phyloP scores from a whole-genome alignment of 2,113 vertebrate species.

The Azemiops feae region DNA sequence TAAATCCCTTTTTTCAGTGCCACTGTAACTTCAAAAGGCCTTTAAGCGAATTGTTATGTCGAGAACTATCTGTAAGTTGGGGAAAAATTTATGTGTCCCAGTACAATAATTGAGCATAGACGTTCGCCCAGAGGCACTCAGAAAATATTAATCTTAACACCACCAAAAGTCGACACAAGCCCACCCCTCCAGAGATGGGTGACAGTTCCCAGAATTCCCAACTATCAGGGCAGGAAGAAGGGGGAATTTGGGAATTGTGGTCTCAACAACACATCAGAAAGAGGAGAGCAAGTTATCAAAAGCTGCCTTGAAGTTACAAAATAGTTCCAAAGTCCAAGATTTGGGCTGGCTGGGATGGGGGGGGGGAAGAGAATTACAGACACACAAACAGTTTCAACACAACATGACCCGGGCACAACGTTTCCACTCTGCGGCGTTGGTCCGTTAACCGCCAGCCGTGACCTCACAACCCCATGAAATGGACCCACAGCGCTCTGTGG shows the following conservation, averaged over 20 bases:
- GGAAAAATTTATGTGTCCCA: fast-evolving
- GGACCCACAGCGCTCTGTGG: background rate
- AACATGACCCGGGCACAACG: background rate
- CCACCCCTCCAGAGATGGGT: background rate
- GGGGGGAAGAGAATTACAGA: too few relatives aligned
- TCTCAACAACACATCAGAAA: background rate
- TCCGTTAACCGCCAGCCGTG: background rate
- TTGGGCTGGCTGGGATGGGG: background rate
- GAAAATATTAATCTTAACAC: background rate
- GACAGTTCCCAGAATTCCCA: background rate
- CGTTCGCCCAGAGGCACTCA: background rate
- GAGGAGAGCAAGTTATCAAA: background rate
- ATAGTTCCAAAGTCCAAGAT: background rate
- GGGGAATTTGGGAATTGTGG: background rate
- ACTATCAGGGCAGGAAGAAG: background rate
- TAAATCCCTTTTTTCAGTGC: background rate
- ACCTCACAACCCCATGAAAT: background rate
- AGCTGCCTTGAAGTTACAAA: background rate
- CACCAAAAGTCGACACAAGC: background rate
- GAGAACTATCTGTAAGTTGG: background rate
- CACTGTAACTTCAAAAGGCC: background rate
- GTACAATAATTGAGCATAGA: background rate
- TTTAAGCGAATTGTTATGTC: background rate
- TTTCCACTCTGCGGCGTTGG: background rate
- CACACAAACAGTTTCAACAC: background rate